Base-by-base conservation (phyloP, 2,888 invertebrate genomes). In the Ypsolopha scabrella region DNA sequence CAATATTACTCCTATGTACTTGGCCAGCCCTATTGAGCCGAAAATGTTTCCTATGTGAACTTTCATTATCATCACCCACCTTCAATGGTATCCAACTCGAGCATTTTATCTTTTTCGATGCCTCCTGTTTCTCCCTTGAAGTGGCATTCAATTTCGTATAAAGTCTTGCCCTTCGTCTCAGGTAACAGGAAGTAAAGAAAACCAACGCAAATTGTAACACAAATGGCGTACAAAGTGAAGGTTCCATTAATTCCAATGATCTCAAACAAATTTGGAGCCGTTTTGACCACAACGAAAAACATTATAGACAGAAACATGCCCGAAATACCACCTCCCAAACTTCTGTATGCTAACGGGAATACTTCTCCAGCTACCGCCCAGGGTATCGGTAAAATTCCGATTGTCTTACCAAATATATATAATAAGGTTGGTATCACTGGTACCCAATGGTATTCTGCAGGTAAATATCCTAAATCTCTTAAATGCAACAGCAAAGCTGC, bases 301-400 rank as follows among this genome's bases (percentile, higher is more conserved):
- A 90, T 88, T 6, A 90, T 64, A 14, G 90, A 91, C 0, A 89
- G 82, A 51, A 89, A 85, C 70, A 89, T 89, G 1, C 91, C 88
- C 13, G 90, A 88, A 13, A 92, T 78, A 0, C 92, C 91, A 36
- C 92, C 88, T 0, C 92, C 92, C 0, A 91, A 68, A 36, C 91
- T 91, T 45, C 91, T 83, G 51, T 88, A 88, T 1, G 85, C 83
- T 24, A 89, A 74, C 0, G 92, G 88, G 58, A 92, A 92, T 6
- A 93, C 78, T 66, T 93, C 93, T 0, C 92, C 92, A 54, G 91
- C 90, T 67, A 93, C 88, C 9, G 91, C 89, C 90, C 93, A 93
- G 0, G 93, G 92, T 51, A 93, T 76, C 0, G 92, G 90, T 34
- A 90, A 65, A 39, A 90, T 80, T 0, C 92, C 91, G 9, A 90